phyloP scores from a whole-genome alignment of 2,113 vertebrate genomes.

The Myrmecophaga tridactyla region DNA sequence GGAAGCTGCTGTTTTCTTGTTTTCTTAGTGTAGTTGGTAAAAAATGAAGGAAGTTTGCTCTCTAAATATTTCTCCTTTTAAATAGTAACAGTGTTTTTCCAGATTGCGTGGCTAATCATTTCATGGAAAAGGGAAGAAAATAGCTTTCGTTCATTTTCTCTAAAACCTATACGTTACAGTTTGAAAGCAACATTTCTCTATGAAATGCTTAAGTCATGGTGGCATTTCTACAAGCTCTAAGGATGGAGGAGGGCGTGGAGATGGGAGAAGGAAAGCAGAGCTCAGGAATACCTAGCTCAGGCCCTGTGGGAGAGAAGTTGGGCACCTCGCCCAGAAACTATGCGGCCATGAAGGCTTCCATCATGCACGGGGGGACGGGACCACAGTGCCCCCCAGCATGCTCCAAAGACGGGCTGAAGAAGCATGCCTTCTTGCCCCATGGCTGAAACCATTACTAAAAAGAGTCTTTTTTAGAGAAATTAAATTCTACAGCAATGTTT shows the following conservation, averaged over 20 bases:
- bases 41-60: constrained; percentile 12
- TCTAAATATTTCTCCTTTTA: constrained; percentile 48
- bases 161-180: constrained; percentile 14
- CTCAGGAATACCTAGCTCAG: neutral
- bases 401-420: no score
- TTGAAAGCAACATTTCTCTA: constrained; percentile 51
- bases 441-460: neutral
- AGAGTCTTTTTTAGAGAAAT: neutral
- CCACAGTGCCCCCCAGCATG: no score
- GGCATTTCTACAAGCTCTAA: neutral
- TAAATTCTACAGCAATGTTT: neutral
- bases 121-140: constrained; percentile 35
- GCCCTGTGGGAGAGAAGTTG: no score
- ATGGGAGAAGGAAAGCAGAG: neutral
- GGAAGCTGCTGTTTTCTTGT: neutral
- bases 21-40: neutral
- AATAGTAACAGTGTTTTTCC: constrained; percentile 36
- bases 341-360: neutral
- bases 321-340: neutral
- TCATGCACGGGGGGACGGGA: no score
- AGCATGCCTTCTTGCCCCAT: neutral
- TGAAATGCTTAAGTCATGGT: neutral
- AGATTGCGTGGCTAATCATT: constrained; percentile 4
- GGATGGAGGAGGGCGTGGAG: neutral
- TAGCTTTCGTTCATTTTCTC: constrained; percentile 20